Base-by-base conservation (phyloP, 2,797 vertebrate species). In the Argyrosomus regius region DNA sequence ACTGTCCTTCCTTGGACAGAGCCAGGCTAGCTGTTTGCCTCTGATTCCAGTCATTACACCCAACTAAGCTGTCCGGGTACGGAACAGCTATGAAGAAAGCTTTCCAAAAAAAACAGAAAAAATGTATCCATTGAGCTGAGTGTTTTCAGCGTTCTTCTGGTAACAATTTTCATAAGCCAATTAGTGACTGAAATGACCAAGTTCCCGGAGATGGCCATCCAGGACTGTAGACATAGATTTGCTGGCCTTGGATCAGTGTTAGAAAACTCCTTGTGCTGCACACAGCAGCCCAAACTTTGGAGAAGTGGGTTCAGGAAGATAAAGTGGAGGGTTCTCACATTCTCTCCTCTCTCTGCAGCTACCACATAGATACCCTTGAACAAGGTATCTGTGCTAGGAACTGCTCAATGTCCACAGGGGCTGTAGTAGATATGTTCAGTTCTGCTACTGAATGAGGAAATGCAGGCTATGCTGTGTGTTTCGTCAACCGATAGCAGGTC, bases 351-450 rank as follows among this genome's bases (percentile, higher is more conserved):
- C 26, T 53, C 68, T 43, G 66, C 53, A 58, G 61, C 24, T 22
- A 41, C 20, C 63, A 60, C 61, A 48, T 39, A 61, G 52, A 72
- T 11, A 52, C 56, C 63, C 67, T 66, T 75, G 67, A 87, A 78
- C 75, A 62, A 57, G 78, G 77, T 74, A 78, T 69, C 61, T 80
- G 86, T 52, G 77, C 60, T 41, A 41, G 39, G 65, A 87, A 20
- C 45, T 78, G 75, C 62, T 78, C 46, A 0, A 0, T 60, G 87
- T 89, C 87, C 84, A 77, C 3, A 22, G 84, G 73, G 82, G 72
- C 50, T 70, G 58, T 10, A 72, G 72, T 65, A 56, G 81, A 80
- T 83, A 75, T 45, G 65, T 48, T 57, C 60, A 52, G 54, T 35
- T 78, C 73, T 54, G 77, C 71, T 45, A 5, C 69, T 71, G 61